These are phyloP conservation scores for Rhizomys pruinosus DNA, from an alignment of 2,113 vertebrate genomes.

Conservation along the genomic window DNA sequence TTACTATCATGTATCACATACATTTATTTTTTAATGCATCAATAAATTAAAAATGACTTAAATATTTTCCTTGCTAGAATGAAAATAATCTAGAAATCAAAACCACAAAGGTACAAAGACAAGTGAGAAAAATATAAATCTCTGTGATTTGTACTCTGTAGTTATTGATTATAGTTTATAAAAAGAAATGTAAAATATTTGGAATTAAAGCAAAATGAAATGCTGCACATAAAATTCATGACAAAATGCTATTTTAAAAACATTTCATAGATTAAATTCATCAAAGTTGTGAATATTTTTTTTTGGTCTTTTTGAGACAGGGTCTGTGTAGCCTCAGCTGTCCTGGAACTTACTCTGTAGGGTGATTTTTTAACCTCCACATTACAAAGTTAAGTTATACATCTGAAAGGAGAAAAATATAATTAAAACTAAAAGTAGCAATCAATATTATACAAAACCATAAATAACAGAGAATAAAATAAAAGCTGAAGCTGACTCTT, in stretches of 20 bases:
- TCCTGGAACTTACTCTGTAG: too few species aligned
- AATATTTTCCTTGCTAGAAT: not conserved
- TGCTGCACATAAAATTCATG: not conserved
- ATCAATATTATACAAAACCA: not conserved
- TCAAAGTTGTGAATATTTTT: not conserved
- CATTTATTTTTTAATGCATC: not conserved
- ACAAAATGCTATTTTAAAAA: not conserved
- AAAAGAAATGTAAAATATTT: not conserved
- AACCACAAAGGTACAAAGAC: not conserved
- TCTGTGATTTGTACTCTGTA: not conserved
- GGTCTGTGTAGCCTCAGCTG: too few species aligned
- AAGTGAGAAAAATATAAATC: not conserved
- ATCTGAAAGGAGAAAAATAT: not conserved
- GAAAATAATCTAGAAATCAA: not conserved
- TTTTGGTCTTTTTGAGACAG: too few species aligned
- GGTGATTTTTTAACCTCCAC: not conserved
- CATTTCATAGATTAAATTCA: not conserved
- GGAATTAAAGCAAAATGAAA: not conserved
- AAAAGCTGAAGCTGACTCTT: not conserved
- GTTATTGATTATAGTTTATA: not conserved
- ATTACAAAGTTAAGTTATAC: not conserved
- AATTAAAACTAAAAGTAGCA: not conserved
- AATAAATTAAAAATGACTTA: not conserved
- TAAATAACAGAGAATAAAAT: not conserved
- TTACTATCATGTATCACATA: not conserved